A percentile compares a stretch with the other conserved stretches of the same genome.
Conservation (phyloP, 2,797 vertebrate species). For the Geotrypetes seraphini region DNA sequence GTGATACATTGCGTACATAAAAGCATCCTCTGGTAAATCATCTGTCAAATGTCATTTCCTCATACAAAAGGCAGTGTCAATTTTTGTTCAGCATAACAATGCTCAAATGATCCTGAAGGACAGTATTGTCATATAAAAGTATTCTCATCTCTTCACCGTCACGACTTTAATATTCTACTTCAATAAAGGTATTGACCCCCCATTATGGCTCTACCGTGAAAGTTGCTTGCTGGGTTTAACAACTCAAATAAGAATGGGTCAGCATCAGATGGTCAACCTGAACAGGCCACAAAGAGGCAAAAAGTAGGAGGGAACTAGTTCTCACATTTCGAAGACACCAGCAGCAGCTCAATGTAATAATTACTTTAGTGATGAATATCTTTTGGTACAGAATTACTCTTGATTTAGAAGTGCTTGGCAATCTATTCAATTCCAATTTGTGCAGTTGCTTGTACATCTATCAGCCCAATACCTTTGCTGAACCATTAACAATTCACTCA, state of each 20-base stretch:
- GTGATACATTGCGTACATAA: slow-evolving; percentile 55
- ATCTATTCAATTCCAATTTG: slow-evolving; percentile 50
- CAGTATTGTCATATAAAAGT: not conserved
- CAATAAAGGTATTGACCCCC: not conserved
- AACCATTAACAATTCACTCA: slow-evolving; percentile 67
- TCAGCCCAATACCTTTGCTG: slow-evolving; percentile 39
- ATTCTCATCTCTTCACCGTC: not conserved
- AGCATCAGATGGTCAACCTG: slow-evolving; percentile 24
- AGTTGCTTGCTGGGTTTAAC: slow-evolving; percentile 23
- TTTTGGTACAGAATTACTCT: slow-evolving; percentile 53
- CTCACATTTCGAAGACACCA: slow-evolving; percentile 45
- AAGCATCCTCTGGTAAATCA: slow-evolving; percentile 47
- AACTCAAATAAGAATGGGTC: slow-evolving; percentile 29
- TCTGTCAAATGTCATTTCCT: slow-evolving; percentile 39
- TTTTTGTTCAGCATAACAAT: not conserved
- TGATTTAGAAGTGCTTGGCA: slow-evolving; percentile 54
- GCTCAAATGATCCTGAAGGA: not conserved
- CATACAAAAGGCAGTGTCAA: slow-evolving; percentile 24
- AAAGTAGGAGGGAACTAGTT: slow-evolving; percentile 19
- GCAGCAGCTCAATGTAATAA: slow-evolving; percentile 61
- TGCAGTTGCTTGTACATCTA: slow-evolving; percentile 44
- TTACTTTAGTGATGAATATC: slow-evolving; percentile 55
- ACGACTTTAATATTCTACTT: not conserved
- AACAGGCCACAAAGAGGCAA: slow-evolving; percentile 17
- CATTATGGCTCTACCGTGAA: slow-evolving; percentile 18